Percentiles rank a stretch among this genome's conserved stretches.
Conservation (phyloP, 23 tunicate species). For the Trididemnum miniatum region DNA sequence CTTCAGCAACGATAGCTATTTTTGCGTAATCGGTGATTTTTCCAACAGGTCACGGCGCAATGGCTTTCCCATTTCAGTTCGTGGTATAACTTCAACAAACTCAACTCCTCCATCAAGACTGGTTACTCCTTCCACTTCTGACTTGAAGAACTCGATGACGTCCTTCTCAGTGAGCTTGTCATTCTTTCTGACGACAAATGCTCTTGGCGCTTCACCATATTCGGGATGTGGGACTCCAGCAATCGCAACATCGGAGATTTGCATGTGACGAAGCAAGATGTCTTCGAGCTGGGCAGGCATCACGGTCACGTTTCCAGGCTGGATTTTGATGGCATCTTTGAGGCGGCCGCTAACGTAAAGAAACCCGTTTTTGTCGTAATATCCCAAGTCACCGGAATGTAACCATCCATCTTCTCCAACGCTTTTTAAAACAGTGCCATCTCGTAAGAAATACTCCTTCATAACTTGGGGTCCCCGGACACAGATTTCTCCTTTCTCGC, state of each 20-base stretch:
- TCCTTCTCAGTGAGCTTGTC: slow-evolving; percentile 46
- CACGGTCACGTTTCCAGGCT: slow-evolving; percentile 44
- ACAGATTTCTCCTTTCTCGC: slow-evolving; percentile 79
- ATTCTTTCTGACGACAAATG: slow-evolving; percentile 67
- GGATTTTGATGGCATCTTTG: slow-evolving; percentile 80
- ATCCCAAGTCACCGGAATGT: slow-evolving; percentile 93
- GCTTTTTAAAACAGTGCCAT: slow-evolving; percentile 36
- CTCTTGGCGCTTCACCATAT: slow-evolving; percentile 90
- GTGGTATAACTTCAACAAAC: slow-evolving; percentile 59
- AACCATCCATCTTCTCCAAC: slow-evolving; percentile 86
- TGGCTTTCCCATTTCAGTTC: slow-evolving; percentile 59
- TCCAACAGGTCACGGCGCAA: not conserved
- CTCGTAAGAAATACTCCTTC: slow-evolving; percentile 75
- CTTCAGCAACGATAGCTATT: too few species aligned
- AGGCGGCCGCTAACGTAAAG: slow-evolving; percentile 70
- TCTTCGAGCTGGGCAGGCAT: slow-evolving; percentile 95
- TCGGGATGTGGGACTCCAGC: slow-evolving; percentile 73
- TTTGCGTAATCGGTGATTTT: slow-evolving; percentile 8
- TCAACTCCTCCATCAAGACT: slow-evolving; percentile 64
- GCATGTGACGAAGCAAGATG: slow-evolving; percentile 54
- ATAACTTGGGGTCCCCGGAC: slow-evolving; percentile 81
- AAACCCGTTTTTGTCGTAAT: slow-evolving; percentile 63
- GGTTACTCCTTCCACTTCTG: slow-evolving; percentile 41
- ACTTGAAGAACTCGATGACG: slow-evolving; percentile 53
- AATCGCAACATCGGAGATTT: slow-evolving; percentile 78